phyloP scores from a whole-genome alignment of 2,888 invertebrate genomes.

The Nomada ferruginata region DNA sequence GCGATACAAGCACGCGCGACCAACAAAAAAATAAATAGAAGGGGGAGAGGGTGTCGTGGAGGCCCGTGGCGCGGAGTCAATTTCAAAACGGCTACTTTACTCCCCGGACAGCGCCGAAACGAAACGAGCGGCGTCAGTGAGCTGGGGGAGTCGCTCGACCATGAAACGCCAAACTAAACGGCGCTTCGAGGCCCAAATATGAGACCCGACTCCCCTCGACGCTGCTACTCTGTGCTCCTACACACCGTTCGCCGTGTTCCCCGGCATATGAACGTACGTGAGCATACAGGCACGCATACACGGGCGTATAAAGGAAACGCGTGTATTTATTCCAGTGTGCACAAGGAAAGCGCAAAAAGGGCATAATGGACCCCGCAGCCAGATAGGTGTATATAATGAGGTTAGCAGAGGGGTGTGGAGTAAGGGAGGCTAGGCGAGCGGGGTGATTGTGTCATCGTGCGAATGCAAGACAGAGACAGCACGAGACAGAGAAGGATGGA shows the following conservation, averaged over 20 bases:
- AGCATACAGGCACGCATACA: constrained; percentile 12
- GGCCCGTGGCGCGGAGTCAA: constrained; percentile 45
- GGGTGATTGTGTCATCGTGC: constrained; percentile 40
- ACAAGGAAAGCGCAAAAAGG: constrained; percentile 77
- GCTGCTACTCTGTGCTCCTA: not conserved
- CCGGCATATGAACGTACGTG: not conserved
- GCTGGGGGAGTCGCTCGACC: constrained; percentile 81
- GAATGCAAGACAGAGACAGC: constrained; percentile 27
- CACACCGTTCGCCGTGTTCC: constrained; percentile 24
- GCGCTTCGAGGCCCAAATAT: constrained; percentile 77
- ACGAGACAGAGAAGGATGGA: constrained; percentile 25
- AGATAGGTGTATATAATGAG: constrained; percentile 83
- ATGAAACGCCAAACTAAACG: constrained; percentile 84
- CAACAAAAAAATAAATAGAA: not conserved
- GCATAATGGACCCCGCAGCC: constrained; percentile 81
- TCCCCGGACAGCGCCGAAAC: constrained; percentile 54
- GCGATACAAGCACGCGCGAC: constrained; percentile 1
- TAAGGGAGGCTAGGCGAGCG: constrained; percentile 53
- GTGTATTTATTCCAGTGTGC: constrained; percentile 61
- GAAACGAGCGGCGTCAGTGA: constrained; percentile 35
- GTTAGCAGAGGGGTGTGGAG: constrained; percentile 68
- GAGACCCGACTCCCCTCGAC: constrained; percentile 57
- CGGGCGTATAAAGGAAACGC: constrained; percentile 12
- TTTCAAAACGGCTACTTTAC: constrained; percentile 60
- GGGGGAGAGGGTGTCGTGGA: not conserved